Evolutionary conservation across 2,797 vertebrate genomes (phyloP).

Genomic region (Pseudochromis fuscus): DNA sequence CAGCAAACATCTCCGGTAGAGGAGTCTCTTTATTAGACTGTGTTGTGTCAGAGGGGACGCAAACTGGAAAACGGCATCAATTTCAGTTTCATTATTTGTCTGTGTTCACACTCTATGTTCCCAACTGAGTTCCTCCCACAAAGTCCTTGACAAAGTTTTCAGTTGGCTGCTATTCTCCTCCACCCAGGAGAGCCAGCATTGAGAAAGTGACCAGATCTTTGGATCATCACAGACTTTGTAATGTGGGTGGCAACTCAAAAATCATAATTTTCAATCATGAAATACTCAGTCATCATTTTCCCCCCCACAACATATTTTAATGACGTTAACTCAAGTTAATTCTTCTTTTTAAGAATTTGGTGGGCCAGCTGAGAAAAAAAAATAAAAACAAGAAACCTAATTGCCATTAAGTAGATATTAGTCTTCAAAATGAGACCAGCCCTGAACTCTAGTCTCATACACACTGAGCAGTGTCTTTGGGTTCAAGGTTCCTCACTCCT

Average conservation of each 20-base stretch:
- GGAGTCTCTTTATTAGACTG: not conserved
- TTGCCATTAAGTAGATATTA: too few species aligned
- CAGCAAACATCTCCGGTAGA: not conserved
- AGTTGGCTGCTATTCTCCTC: not conserved
- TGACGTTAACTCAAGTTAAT: too few species aligned
- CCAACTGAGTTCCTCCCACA: not conserved
- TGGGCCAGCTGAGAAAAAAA: too few species aligned
- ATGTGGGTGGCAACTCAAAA: constrained; percentile 16
- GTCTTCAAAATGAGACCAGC: too few species aligned
- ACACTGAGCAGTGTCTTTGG: too few species aligned
- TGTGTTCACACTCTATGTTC: not conserved
- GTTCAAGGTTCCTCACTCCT: too few species aligned
- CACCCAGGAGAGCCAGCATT: not conserved
- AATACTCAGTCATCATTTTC: too few species aligned
- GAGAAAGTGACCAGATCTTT: not conserved
- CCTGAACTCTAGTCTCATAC: too few species aligned
- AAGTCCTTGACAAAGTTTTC: not conserved
- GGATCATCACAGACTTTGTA: constrained; percentile 16
- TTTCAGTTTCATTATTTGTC: constrained; percentile 8
- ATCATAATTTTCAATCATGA: too few species aligned
- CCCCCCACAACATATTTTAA: too few species aligned
- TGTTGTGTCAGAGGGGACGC: not conserved
- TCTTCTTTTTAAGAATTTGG: too few species aligned
- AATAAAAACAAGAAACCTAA: too few species aligned
- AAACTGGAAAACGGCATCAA: not conserved